These are phyloP conservation scores for Scylla paramamosain DNA, from an alignment of 1,140 invertebrate species.

Conservation along the genomic window DNA sequence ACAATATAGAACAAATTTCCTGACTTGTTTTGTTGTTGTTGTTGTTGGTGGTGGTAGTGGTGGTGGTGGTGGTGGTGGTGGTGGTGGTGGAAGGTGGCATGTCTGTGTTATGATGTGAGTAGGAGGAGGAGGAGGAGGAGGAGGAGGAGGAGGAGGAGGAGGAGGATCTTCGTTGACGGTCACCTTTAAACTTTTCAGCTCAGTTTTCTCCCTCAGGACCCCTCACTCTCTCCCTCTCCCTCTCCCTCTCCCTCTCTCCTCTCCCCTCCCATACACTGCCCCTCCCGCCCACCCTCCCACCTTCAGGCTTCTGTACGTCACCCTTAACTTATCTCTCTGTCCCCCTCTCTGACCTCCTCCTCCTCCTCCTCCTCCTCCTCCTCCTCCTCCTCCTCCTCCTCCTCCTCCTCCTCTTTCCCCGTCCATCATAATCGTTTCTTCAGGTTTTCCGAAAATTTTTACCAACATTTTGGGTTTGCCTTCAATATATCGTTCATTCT, in stretches of 20 bases:
- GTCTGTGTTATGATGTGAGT: not conserved
- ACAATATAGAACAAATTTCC: not conserved
- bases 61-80: not conserved
- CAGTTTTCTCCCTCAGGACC: not conserved
- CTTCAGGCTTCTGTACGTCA: not conserved
- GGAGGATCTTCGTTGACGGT: not conserved
- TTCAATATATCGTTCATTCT: too few relatives aligned
- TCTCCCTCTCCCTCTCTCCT: not conserved
- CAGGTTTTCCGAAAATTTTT: too few relatives aligned
- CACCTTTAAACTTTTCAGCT: not conserved
- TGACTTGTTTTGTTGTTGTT: not conserved
- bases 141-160: not conserved
- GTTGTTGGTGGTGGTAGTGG: not conserved
- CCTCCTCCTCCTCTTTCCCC: not conserved
- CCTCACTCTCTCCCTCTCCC: not conserved
- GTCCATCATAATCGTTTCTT: too few relatives aligned
- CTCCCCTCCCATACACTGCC: not conserved
- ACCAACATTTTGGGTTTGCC: too few relatives aligned
- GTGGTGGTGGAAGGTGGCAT: not conserved
- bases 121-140: not conserved
- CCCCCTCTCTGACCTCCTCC: too few relatives aligned
- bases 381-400: too few relatives aligned
- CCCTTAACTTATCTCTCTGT: not conserved
- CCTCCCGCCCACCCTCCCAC: not conserved
- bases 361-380: too few relatives aligned